Base-by-base conservation (phyloP, 53 echinoderm and acorn worm species). In the Echinometra lucunter region DNA sequence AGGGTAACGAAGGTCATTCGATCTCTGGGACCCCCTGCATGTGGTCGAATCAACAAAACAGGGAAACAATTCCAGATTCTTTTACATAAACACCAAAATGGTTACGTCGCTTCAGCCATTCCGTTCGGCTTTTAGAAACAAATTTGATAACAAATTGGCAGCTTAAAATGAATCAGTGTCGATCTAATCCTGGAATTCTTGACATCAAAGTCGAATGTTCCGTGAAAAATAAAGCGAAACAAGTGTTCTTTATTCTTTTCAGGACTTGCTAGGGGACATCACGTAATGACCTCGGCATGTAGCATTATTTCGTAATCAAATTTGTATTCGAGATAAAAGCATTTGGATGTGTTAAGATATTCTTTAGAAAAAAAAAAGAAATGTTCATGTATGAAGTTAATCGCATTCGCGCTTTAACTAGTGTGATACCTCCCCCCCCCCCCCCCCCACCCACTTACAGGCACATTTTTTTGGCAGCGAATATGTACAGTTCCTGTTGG, bases 1-100 rank as follows among this genome's bases (percentile, higher is more conserved):
- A 45, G 13, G 53, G n/a, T 7, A 49, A 85, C 85, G 85, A 49
- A 49, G 53, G 85, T 11, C 85, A 85, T 85, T 47, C 49, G 30
- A 85, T 45, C 47, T 25, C 10, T 49, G 6, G 11, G n/a, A 85
- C 30, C 85, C 85, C 85, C 85, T 85, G 85, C 85, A 85, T 45
- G 85, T 45, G 85, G 85, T 85, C 47, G 85, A 85, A 85, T 85
- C 85, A 85, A 85, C 85, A 85, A 85, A 85, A 85, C 85, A 49
- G 45, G 28, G 49, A 85, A 85, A 85, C 13, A 11, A 47, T 85
- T 85, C n/a, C 85, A 85, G 85, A 85, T 85, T 85, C 85, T 15
- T 28, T 85, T 85, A 85, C 85, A 49, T 49, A 85, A 53, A 85
- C 85, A 47, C 12, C 49, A 49, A 28, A 28, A 47, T 85, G 85